Conservation (phyloP, 2,888 invertebrate genomes). For the Phragmatobia fuliginosa region DNA sequence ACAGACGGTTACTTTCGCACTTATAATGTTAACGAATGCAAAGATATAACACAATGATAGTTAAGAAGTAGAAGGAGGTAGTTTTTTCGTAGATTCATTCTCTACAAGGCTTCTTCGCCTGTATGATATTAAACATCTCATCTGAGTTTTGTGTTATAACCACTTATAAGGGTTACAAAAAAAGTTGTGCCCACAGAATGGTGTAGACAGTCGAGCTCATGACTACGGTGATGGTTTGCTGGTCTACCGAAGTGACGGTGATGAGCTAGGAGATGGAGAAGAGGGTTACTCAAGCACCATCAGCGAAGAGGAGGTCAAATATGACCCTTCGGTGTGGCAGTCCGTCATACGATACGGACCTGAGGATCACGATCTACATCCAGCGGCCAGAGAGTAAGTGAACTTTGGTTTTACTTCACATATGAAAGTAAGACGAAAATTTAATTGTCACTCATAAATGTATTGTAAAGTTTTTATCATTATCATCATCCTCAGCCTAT, state of each 20-base stretch:
- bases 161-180: background rate
- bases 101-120: background rate
- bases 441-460: background rate
- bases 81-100: no score
- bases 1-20: no score
- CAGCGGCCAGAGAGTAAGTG: conserved; percentile 86
- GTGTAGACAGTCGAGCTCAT: conserved; percentile 66
- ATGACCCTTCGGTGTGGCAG: conserved; percentile 90
- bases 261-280: conserved; percentile 72
- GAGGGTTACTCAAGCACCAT: conserved; percentile 92
- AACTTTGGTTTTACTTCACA: background rate
- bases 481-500: no score
- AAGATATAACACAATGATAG: no score
- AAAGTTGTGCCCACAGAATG: conserved; percentile 52
- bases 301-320: conserved; percentile 91
- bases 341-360: conserved; percentile 89
- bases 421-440: background rate
- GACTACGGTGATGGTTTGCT: conserved; percentile 87
- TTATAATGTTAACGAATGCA: no score
- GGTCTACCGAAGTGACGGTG: conserved; percentile 80
- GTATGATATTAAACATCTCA: background rate
- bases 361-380: conserved; percentile 80
- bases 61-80: no score
- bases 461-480: no score
- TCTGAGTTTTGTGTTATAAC: background rate